Base-by-base conservation (phyloP, 1,140 invertebrate genomes). In the Drosophila athabasca region DNA sequence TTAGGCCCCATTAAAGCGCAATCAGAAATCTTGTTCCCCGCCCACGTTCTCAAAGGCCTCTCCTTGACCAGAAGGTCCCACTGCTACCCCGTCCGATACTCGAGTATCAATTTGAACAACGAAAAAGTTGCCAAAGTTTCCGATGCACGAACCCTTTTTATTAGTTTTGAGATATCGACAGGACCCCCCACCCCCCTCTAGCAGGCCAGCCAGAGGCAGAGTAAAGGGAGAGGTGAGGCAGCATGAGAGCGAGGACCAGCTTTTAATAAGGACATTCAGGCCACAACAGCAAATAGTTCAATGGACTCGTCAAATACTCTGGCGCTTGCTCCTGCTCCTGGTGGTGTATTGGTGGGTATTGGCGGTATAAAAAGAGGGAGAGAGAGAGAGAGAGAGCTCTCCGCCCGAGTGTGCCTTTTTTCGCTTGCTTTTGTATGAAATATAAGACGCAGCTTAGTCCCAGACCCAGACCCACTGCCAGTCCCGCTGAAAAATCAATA, bases 1-100 rank as follows among this genome's bases (percentile, higher is more conserved):
- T 87, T 87, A 88, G 79, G 75, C 48, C 59, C 83, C 73, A 88
- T 87, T 89, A 87, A 87, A 87, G 82, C 62, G 82, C 82, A 87
- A 87, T 87, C 83, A 87, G 71, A 69, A 68, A 51, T 62, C 59
- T 69, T 76, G 49, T 44, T 19, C 45, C 26, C 22, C 29, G 39
- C 13, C 19, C 7, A 19, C 26, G 19, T 24, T 11, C 35, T 39
- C 35, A 39, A 39, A 13, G 9, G 35, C 35, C 35, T 5, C 35
- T 39, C 11, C 35, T 39, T 39, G 26, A 26, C 49, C 49, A 50
- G n/a, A 35, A 44, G 31, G 39, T 53, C 39, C 35, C 1, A 8
- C 26, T 39, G 9, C 46, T 24, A 8, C 52, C n/a, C 8, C 26
- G 24, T 5, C 58, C 61, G 62, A 62, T 51, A 57, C 78, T 83